Evolutionary conservation across 1,140 invertebrate genomes (phyloP).

Genomic region (Nymphalis io): DNA sequence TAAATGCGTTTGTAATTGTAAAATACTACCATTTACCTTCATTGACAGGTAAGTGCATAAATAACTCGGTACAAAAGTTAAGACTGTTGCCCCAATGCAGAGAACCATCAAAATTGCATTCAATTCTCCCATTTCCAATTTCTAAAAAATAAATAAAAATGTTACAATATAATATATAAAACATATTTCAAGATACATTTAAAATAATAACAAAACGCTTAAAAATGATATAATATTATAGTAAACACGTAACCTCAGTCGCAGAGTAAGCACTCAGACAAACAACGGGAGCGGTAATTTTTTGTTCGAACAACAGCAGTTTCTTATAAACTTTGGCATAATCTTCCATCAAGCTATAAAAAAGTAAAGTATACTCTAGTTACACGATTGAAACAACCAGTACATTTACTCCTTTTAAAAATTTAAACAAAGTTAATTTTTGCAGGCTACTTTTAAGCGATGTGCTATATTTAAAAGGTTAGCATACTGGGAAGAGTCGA

Average conservation of each 20-base stretch:
- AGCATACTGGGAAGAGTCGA: no score
- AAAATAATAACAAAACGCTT: not conserved
- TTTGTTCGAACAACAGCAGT: slow-evolving; percentile 60
- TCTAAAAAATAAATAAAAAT: slow-evolving; percentile 39
- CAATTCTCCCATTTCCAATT: slow-evolving; percentile 53
- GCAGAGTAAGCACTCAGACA: slow-evolving; percentile 62
- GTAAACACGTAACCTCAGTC: slow-evolving; percentile 44
- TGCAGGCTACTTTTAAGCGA: slow-evolving; percentile 8
- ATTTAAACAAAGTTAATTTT: slow-evolving; percentile 1
- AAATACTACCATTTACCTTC: slow-evolving; percentile 45
- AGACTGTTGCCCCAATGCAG: slow-evolving; percentile 42
- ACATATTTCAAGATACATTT: not conserved
- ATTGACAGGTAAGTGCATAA: slow-evolving; percentile 52
- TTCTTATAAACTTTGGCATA: slow-evolving; percentile 58
- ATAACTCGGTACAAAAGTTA: slow-evolving; percentile 56
- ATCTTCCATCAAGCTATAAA: slow-evolving; percentile 50
- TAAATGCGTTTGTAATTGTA: not conserved
- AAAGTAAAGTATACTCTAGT: slow-evolving; percentile 9
- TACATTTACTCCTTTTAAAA: slow-evolving; percentile 17
- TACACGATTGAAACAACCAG: slow-evolving; percentile 15
- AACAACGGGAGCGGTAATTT: slow-evolving; percentile 50
- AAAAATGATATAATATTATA: not conserved
- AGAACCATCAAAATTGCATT: slow-evolving; percentile 53
- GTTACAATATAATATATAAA: not conserved
- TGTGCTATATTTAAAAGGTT: slow-evolving; percentile 19